Evolutionary conservation across 2,888 invertebrate species (phyloP).

Genomic region (Ophonus ardosiacus): DNA sequence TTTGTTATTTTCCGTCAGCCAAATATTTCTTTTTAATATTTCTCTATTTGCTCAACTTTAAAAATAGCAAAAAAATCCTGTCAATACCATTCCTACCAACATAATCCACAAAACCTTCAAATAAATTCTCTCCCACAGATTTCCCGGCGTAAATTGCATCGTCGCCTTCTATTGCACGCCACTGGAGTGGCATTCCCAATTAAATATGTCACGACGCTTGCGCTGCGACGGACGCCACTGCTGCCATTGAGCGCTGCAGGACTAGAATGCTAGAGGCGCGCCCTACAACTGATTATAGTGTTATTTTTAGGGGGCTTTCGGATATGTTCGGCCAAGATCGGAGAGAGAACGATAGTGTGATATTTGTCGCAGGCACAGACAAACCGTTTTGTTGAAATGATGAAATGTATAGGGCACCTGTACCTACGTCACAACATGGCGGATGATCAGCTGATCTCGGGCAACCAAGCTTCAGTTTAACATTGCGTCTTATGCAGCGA

Average conservation of each 20-base stretch:
- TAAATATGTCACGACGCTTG: constrained; percentile 56
- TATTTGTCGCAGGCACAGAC: no score
- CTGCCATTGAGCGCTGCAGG: background rate
- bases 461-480: no score
- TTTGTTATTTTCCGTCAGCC: background rate
- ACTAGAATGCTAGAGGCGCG: constrained; percentile 5
- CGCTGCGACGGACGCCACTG: constrained; percentile 14
- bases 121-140: background rate
- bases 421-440: no score
- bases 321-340: background rate
- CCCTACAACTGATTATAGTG: constrained; percentile 39
- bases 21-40: background rate
- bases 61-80: background rate
- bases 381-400: no score
- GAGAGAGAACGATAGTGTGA: no score
- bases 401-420: no score
- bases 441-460: no score
- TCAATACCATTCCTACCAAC: background rate
- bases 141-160: background rate
- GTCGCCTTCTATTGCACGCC: background rate
- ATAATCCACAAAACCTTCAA: background rate
- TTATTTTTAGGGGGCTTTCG: constrained; percentile 46
- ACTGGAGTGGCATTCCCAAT: constrained; percentile 52
- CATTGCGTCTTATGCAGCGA: no score
- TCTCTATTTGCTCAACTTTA: background rate